phyloP scores from a whole-genome alignment of 1,140 invertebrate genomes.

The Papilio xuthus region DNA sequence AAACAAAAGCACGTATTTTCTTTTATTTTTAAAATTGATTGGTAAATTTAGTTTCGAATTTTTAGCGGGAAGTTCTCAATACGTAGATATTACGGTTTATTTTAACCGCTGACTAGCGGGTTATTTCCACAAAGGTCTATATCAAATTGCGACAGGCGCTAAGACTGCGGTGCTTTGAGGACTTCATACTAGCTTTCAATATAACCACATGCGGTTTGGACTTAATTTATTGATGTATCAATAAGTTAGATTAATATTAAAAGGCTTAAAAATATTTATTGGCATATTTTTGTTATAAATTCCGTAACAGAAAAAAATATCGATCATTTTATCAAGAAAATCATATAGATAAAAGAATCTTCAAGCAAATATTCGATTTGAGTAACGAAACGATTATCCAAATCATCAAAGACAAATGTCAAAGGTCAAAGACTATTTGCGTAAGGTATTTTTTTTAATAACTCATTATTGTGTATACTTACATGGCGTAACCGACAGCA shows the following conservation, averaged over 20 bases:
- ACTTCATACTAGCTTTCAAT: background rate
- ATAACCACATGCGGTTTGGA: conserved; percentile 13
- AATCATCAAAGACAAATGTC: no score
- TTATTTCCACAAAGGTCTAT: background rate
- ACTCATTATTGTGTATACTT: conserved; percentile 41
- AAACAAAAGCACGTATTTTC: no score
- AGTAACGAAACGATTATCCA: no score
- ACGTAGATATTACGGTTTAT: background rate
- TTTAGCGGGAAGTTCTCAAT: background rate
- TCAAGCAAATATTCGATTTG: no score
- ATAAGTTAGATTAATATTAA: background rate
- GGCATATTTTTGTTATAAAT: no score
- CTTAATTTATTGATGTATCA: background rate
- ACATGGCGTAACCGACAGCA: conserved; percentile 58
- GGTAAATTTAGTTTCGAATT: background rate
- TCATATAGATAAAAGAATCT: no score
- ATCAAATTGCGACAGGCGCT: conserved; percentile 20
- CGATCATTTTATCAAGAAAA: no score
- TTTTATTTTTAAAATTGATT: no score
- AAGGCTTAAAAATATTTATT: no score
- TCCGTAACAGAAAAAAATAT: no score
- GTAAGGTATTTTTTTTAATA: background rate
- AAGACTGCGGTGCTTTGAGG: background rate
- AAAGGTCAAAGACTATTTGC: no score
- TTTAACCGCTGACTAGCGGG: background rate